Conservation (phyloP, 1,140 invertebrate genomes). For the Zaprionus lachaisei region DNA sequence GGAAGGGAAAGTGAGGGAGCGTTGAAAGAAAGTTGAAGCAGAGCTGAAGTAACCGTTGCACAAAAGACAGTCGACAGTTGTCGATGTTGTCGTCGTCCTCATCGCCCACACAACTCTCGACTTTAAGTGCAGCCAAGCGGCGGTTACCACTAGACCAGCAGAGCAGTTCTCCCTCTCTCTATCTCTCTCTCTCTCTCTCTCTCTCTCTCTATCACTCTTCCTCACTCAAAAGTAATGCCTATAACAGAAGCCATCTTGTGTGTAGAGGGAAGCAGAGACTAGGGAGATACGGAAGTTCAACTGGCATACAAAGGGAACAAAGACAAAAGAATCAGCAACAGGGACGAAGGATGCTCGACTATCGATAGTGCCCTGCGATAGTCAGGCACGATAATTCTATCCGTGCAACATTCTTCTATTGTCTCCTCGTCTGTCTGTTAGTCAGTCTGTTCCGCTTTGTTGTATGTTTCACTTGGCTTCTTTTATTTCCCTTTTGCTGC, state of each 20-base stretch:
- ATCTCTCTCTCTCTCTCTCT: not conserved
- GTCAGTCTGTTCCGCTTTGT: not conserved
- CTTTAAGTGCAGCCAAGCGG: constrained; percentile 68
- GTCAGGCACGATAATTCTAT: too few species aligned
- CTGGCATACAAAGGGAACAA: too few species aligned
- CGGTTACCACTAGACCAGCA: constrained; percentile 16
- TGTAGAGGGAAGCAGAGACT: too few species aligned
- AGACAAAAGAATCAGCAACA: too few species aligned
- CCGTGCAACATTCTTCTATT: not conserved
- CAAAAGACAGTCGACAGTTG: constrained; percentile 35
- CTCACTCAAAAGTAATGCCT: not conserved
- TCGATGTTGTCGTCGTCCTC: constrained; percentile 26
- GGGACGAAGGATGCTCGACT: too few species aligned
- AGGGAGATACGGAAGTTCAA: too few species aligned
- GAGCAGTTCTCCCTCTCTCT: not conserved
- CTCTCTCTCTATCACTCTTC: not conserved
- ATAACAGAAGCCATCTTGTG: too few species aligned
- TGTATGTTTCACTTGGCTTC: not conserved
- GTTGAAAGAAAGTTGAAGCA: constrained; percentile 9
- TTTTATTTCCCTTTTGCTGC: not conserved
- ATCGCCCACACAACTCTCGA: constrained; percentile 49
- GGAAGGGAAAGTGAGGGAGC: not conserved
- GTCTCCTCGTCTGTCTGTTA: not conserved
- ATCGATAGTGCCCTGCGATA: too few species aligned
- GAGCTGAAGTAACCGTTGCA: constrained; percentile 18